These are phyloP conservation scores for Polypedilum pembai DNA, from an alignment of 1,140 invertebrate species.

Conservation along the genomic window DNA sequence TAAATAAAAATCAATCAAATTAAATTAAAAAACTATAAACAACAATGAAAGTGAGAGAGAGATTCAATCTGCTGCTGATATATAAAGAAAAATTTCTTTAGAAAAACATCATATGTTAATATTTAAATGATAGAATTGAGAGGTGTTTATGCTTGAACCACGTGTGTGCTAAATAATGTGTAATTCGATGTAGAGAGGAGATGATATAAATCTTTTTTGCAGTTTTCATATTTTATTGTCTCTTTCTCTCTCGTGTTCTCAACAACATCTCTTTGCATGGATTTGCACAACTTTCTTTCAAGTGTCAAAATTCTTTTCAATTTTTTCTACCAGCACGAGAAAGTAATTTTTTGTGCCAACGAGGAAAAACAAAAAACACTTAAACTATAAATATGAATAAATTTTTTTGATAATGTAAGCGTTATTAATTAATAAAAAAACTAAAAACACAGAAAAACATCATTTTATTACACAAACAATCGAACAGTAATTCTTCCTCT, in stretches of 20 bases:
- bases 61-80: constrained; percentile 26
- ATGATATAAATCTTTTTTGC: neutral
- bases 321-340: neutral
- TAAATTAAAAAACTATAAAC: neutral
- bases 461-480: no score
- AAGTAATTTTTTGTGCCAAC: constrained; percentile 18
- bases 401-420: constrained; percentile 21
- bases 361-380: constrained; percentile 5
- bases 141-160: neutral
- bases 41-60: constrained; percentile 6
- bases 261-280: neutral
- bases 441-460: constrained; percentile 19
- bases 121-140: neutral
- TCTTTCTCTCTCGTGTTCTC: neutral
- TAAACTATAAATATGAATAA: constrained; percentile 20
- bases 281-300: neutral
- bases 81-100: neutral
- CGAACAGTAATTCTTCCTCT: no score
- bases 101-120: neutral
- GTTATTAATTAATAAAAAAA: constrained; percentile 26
- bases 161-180: neutral
- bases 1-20: neutral
- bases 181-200: neutral
- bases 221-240: constrained; percentile 15
- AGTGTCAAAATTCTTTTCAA: constrained; percentile 9